Conservation (phyloP, 2,113 vertebrate species). For the Gymnorhina tibicen region DNA sequence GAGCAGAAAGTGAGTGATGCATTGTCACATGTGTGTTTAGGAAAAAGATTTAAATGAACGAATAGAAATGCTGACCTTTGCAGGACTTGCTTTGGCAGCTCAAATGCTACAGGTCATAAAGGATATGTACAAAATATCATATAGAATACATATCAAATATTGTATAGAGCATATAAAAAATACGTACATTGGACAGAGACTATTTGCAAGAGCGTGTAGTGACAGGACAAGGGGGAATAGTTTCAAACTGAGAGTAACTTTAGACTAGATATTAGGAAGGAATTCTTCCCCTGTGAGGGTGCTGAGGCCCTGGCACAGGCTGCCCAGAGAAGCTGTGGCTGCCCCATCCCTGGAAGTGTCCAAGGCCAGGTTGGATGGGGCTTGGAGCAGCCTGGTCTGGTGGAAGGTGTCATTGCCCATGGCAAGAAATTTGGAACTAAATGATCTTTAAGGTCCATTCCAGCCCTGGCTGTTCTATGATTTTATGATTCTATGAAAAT, state of each 20-base stretch:
- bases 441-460: neutral
- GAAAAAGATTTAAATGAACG: neutral
- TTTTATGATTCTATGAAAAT: neutral
- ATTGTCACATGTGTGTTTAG: neutral
- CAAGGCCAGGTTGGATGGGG: neutral
- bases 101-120: neutral
- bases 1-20: neutral
- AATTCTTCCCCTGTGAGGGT: neutral
- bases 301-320: neutral
- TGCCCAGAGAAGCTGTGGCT: neutral
- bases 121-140: neutral
- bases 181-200: neutral
- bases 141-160: neutral
- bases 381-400: fast-evolving
- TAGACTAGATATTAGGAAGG: neutral
- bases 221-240: neutral
- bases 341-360: neutral
- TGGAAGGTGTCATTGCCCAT: neutral
- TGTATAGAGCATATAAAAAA: neutral
- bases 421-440: neutral
- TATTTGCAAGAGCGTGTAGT: neutral
- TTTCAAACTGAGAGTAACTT: neutral
- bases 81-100: neutral
- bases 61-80: neutral
- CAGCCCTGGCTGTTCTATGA: neutral